Base-by-base conservation (phyloP, 2,888 invertebrate genomes). In the Sclerodermus sp. region DNA sequence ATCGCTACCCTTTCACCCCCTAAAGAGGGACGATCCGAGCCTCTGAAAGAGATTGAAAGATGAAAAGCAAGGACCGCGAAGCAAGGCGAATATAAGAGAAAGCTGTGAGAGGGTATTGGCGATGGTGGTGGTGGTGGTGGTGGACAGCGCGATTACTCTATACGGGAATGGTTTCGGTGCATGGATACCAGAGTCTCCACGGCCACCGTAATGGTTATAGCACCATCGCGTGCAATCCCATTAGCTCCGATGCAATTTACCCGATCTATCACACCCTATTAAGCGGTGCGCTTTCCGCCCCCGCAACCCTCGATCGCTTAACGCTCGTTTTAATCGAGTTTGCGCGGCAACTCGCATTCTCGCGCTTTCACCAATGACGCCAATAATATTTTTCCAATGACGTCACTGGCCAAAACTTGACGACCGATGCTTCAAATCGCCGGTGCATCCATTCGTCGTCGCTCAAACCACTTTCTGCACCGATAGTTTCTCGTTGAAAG, bases 251-350 rank as follows among this genome's bases (percentile, higher is more conserved):
- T 74, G 77, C 76, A 76, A 76, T 77, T 77, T 77, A 75, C 69
- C 74, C 77, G 76, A 77, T 77, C 77, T 77, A 76, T 77, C 76
- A 76, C 77, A 76, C 75, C 75, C 76, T 76, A 76, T 77, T 76
- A 77, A 76, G 73, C 71, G 74, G 71, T 70, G 66, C 72, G 74
- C 71, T 73, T 70, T 68, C 69, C 67, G 64, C 67, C 67, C 62
- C 61, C 64, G 62, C 62, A 61, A 59, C 55, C 59, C 62, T 64
- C 68, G 68, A 68, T 70, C 70, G 72, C 72, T 71, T 71, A 71
- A 70, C 71, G 69, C 70, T 70, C 69, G 66, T 73, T 73, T 73
- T 73, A 71, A 73, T 70, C 67, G 68, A 70, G 67, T 70, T 68
- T 67, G 58, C 60, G 61, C 62, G 61, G 54, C 66, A 55, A 51